A percentile compares a stretch with the other conserved stretches of the same genome.
Evolutionary conservation across 2,113 vertebrate genomes (phyloP).

Genomic region (Mobula birostris): DNA sequence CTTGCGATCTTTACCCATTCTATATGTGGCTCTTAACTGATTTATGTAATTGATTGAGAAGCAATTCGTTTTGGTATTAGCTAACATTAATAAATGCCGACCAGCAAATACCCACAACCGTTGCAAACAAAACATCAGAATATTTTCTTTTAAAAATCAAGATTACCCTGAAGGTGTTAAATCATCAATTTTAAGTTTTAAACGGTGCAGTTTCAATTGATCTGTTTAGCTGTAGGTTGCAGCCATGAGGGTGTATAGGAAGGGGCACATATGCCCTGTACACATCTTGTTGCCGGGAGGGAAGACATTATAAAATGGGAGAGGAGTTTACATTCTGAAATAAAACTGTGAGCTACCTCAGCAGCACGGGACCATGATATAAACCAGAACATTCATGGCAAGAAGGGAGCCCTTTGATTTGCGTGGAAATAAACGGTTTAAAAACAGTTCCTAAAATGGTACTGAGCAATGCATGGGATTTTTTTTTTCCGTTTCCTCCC

Average conservation of each 20-base stretch:
- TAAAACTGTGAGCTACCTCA: not conserved
- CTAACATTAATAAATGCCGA: too few relatives aligned
- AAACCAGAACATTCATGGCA: not conserved
- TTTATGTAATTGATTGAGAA: too few relatives aligned
- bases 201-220: not conserved
- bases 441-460: constrained; percentile 12
- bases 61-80: too few relatives aligned
- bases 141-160: not conserved
- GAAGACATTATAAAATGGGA: not conserved
- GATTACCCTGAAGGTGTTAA: not conserved
- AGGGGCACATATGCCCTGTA: not conserved
- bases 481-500: too few relatives aligned
- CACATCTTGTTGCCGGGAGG: not conserved
- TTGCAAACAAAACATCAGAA: too few relatives aligned
- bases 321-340: not conserved
- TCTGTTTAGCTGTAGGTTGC: not conserved
- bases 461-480: not conserved
- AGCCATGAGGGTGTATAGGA: not conserved
- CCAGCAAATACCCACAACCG: too few relatives aligned
- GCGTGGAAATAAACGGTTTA: not conserved
- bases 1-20: too few relatives aligned
- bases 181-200: not conserved
- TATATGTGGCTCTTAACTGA: too few relatives aligned
- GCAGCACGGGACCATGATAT: not conserved
- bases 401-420: not conserved